Base-by-base conservation (phyloP, 2,888 invertebrate species). In the Cosmopolites sordidus region DNA sequence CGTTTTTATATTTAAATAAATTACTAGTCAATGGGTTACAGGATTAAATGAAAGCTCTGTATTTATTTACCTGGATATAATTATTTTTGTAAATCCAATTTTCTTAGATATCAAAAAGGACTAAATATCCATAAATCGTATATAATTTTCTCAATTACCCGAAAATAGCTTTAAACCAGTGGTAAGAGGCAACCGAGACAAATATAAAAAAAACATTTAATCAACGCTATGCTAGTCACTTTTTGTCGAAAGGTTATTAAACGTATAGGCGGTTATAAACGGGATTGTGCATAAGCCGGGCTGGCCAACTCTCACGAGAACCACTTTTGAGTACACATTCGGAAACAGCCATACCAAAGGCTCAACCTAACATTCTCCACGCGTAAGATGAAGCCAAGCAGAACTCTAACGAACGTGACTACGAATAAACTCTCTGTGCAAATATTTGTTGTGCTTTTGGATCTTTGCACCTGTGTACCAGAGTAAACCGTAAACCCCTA, bases 391-490 rank as follows among this genome's bases (percentile, higher is more conserved):
- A 70, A 71, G 66, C 69, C 70, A 69, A 71, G 69, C 71, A 70
- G 69, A 72, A 71, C 70, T 68, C 63, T 68, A 22, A 65, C 58
- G 70, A 70, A 72, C 73, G 72, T 73, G 73, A 72, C 72, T 71
- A 65, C 64, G 72, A 71, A 72, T 73, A 71, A 70, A 69, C 69
- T 69, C 66, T 58, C 64, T 72, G 68, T 62, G 66, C 70, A 72
- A 72, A 72, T 72, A 72, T 72, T 72, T 70, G 71, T 71, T 71
- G 69, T 69, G 69, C 70, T 69, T 71, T 69, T 66, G 66, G 66
- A 69, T 70, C 67, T 65, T 69, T 69, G 69, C 69, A 72, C 71
- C 72, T 71, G 71, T 67, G 67, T 65, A 65, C 65, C 60, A 64
- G 58, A 56, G 57, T 58, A 61, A 60, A 56, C 53, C 54, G 40